These are phyloP conservation scores for Acanthosepion pharaonis DNA, from an alignment of 2,888 invertebrate genomes.

Conservation along the genomic window DNA sequence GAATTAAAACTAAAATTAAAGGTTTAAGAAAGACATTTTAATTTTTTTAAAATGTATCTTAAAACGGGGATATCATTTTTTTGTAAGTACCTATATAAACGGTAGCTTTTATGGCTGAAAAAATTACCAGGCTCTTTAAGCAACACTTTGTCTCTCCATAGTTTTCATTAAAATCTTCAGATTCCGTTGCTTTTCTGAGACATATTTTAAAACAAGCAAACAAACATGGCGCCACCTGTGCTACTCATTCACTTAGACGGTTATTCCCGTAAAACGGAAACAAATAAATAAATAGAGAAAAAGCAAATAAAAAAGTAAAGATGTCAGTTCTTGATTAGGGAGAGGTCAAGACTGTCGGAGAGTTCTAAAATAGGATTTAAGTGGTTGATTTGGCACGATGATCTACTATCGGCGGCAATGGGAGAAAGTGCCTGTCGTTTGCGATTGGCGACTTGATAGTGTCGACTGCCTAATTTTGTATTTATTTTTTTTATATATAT, in stretches of 20 bases:
- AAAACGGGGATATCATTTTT: no score
- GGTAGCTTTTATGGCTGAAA: no score
- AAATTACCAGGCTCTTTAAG: no score
- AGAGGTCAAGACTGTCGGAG: background rate
- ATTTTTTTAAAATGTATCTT: no score
- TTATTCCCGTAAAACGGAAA: background rate
- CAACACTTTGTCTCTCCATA: background rate
- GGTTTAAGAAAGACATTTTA: no score
- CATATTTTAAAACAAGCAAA: background rate
- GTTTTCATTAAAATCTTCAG: background rate
- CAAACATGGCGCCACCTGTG: background rate
- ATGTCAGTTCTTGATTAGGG: background rate
- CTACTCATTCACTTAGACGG: background rate
- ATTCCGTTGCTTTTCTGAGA: background rate
- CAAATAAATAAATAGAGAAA: background rate
- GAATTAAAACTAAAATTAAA: no score
- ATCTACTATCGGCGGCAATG: background rate
- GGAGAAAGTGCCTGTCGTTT: slow-evolving; percentile 12
- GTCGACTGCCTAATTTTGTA: background rate
- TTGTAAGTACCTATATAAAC: no score
- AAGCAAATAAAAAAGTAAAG: background rate
- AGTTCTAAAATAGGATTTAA: background rate
- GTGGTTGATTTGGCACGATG: background rate
- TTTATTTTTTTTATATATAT: background rate
- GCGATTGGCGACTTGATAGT: background rate